Base-by-base conservation (phyloP, 2,797 vertebrate genomes). In the Chelonia mydas region DNA sequence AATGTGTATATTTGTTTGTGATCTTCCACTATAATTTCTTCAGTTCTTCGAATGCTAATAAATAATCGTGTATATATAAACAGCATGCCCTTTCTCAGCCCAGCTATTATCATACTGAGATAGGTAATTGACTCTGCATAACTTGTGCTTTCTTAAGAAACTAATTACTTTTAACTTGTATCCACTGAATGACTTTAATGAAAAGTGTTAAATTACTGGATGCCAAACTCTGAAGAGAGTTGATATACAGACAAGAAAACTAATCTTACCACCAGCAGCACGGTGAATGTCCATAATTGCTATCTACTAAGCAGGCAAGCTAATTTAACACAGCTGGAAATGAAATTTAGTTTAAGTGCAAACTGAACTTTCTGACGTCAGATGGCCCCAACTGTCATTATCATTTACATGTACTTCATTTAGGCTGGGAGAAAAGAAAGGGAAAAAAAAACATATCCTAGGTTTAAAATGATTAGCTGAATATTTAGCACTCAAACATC, bases 171-270 rank as follows among this genome's bases (percentile, higher is more conserved):
- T 81, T 94, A 80, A 96, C 82, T 96, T 93, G 33, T 87, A 87
- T 90, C 89, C 83, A 74, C 23, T 95, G 89, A 97, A 96, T 96
- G 21, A 90, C 89, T 96, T 96, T 86, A 92, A 41, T 96, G 84
- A 96, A 97, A 97, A 96, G 49, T 96, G 74, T 95, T 97, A 95
- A 95, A 97, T 97, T 97, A 90, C 55, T 97, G 83, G 81, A 90
- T 97, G 92, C 78, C 93, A 93, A 74, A 51, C 78, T 96, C 72
- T 92, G 50, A 96, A 97, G 76, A 87, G 65, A 95, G 41, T 95
- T 97, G 92, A 94, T 96, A 83, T 53, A 53, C 61, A 97, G 94
- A 97, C 79, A 97, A 97, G 94, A 95, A 97, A 96, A 94, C 83
- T 90, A 95, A 96, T 97, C 81, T 94, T 90, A 74, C 93, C 89